phyloP scores from a whole-genome alignment of 2,113 vertebrate genomes.

The Manacus vitellinus region DNA sequence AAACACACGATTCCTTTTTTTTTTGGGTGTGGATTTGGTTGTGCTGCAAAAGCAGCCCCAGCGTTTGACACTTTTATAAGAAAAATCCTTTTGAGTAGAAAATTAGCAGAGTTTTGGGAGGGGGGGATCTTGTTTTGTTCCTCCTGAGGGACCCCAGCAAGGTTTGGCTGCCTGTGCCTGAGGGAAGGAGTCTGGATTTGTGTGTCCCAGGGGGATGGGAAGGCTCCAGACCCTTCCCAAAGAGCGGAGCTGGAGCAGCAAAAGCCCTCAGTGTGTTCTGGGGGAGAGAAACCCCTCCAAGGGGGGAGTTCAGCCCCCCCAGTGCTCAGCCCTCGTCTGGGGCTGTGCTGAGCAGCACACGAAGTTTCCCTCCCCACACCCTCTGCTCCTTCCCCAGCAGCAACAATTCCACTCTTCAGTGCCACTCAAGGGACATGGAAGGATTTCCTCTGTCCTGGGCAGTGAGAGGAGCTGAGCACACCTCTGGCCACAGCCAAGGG shows the following conservation, averaged over 20 bases:
- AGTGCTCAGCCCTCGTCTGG: not conserved
- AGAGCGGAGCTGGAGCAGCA: not conserved
- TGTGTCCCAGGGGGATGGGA: not conserved
- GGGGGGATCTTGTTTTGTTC: not conserved
- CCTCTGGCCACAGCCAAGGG: accelerated
- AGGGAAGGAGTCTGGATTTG: not conserved
- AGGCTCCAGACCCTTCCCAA: not conserved
- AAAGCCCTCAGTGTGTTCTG: accelerated
- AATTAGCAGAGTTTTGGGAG: not conserved
- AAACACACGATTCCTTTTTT: not conserved
- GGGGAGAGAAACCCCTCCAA: accelerated
- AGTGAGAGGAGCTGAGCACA: accelerated
- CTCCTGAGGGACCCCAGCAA: not conserved
- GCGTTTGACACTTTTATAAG: not conserved
- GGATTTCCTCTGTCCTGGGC: accelerated
- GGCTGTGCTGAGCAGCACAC: not conserved
- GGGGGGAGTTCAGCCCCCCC: not conserved
- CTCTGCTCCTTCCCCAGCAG: not conserved
- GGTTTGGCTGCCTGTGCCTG: not conserved
- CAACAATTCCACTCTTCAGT: accelerated
- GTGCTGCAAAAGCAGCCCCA: not conserved
- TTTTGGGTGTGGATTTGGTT: not conserved
- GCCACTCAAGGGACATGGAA: not conserved
- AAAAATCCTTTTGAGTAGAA: not conserved
- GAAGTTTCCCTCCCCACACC: not conserved